Evolutionary conservation across 2,888 invertebrate species (phyloP).

Genomic region (Phyllotreta cruciferae): DNA sequence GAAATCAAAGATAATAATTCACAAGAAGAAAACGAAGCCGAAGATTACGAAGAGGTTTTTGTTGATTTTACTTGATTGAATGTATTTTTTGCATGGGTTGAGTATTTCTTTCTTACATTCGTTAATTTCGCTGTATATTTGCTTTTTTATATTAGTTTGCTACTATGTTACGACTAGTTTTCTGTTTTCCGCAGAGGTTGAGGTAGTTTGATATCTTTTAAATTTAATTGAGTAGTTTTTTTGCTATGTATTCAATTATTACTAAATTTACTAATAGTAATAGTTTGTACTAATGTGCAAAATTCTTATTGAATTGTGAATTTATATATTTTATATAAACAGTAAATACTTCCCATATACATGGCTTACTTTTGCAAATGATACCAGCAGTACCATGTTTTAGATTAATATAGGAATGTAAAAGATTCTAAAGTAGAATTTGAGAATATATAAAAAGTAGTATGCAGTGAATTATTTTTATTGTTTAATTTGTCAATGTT

Average conservation of each 20-base stretch:
- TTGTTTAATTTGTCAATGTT: neutral
- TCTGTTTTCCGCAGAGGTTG: neutral
- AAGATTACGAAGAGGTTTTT: slow-evolving; percentile 66
- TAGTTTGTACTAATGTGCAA: too few relatives aligned
- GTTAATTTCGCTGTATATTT: slow-evolving; percentile 26
- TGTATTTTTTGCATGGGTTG: slow-evolving; percentile 37
- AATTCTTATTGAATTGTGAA: too few relatives aligned
- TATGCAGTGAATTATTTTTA: too few relatives aligned
- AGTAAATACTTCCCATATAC: too few relatives aligned
- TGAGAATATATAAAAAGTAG: too few relatives aligned
- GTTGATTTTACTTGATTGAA: slow-evolving; percentile 40
- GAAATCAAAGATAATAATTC: slow-evolving; percentile 56
- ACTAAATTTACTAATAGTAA: too few relatives aligned
- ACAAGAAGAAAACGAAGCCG: slow-evolving; percentile 65
- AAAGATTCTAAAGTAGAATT: too few relatives aligned
- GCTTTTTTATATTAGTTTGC: slow-evolving; percentile 9
- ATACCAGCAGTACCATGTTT: too few relatives aligned
- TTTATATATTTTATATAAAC: too few relatives aligned
- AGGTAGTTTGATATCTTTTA: neutral
- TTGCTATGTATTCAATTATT: too few relatives aligned
- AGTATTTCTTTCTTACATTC: slow-evolving; percentile 35
- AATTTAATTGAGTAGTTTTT: slow-evolving; percentile 7
- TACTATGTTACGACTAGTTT: neutral
- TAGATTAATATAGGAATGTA: too few relatives aligned
- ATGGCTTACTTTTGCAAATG: too few relatives aligned